Conservation (phyloP, 2,797 vertebrate species). For the Sandelia bainsii region DNA sequence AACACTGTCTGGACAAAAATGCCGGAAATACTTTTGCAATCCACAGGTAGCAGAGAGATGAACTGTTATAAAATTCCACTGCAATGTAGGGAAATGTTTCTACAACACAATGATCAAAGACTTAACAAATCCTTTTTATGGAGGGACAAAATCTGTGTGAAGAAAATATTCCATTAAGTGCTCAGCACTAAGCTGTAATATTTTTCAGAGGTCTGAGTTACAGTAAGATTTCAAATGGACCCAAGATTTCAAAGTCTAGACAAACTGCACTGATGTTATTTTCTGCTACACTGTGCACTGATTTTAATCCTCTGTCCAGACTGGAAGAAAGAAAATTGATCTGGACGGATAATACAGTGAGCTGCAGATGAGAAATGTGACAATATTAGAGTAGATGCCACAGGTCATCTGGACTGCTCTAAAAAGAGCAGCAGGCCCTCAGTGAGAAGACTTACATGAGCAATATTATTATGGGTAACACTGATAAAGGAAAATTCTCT, state of each 20-base stretch:
- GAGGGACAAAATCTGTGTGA: constrained; percentile 47
- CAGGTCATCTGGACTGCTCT: constrained; percentile 9
- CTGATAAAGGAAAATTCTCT: not conserved
- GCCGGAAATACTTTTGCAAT: constrained; percentile 34
- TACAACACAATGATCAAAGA: constrained; percentile 57
- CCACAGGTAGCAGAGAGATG: constrained; percentile 38
- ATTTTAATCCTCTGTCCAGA: constrained; percentile 57
- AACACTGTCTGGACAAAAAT: constrained; percentile 43
- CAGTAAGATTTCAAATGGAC: constrained; percentile 58
- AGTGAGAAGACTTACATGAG: not conserved
- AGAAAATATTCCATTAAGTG: constrained; percentile 53
- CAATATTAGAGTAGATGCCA: constrained; percentile 23
- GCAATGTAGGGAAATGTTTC: constrained; percentile 23
- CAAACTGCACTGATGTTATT: constrained; percentile 68
- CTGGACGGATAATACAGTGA: constrained; percentile 47
- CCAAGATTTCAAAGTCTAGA: constrained; percentile 65
- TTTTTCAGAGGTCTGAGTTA: constrained; percentile 51
- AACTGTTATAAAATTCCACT: constrained; percentile 45
- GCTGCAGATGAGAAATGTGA: constrained; percentile 36
- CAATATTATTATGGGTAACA: not conserved
- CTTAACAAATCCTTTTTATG: constrained; percentile 54
- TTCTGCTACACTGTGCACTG: constrained; percentile 57
- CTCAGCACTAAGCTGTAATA: constrained; percentile 38
- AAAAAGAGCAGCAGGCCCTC: constrained; percentile 4
- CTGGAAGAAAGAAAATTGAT: constrained; percentile 65